Conservation (phyloP, 2,888 invertebrate species). For the Gonocerus acuteangulatus region DNA sequence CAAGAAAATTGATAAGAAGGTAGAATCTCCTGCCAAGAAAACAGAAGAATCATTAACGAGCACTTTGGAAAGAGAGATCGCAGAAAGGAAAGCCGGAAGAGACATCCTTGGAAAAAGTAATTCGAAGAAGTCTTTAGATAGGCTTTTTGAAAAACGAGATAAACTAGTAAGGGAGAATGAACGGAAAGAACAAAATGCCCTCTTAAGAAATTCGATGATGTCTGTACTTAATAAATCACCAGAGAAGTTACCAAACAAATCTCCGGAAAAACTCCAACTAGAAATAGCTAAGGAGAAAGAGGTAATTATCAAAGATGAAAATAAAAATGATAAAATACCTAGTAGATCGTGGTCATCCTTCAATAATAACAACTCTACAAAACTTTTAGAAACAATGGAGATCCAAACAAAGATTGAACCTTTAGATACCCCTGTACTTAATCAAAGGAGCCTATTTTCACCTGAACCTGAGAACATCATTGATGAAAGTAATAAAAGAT, state of each 20-base stretch:
- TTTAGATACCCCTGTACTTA: conserved; percentile 11
- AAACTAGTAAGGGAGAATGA: conserved; percentile 40
- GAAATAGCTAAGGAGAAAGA: conserved; percentile 19
- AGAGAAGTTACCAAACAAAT: conserved; percentile 19
- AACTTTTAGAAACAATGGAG: not conserved
- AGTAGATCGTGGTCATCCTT: conserved; percentile 8
- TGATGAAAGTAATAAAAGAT: conserved; percentile 7
- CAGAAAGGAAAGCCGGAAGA: conserved; percentile 43
- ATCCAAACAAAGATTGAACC: conserved; percentile 1
- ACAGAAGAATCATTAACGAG: conserved; percentile 33
- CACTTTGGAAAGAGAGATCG: conserved; percentile 45
- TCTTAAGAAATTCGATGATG: conserved; percentile 2
- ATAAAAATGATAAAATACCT: conserved; percentile 22
- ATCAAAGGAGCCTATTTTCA: conserved; percentile 31
- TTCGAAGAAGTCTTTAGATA: conserved; percentile 50
- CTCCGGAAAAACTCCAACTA: conserved; percentile 25
- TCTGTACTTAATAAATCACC: conserved; percentile 17
- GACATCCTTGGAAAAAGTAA: conserved; percentile 45
- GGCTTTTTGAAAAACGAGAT: conserved; percentile 51
- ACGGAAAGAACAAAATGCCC: conserved; percentile 29
- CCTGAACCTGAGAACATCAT: conserved; percentile 28
- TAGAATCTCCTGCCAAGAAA: conserved; percentile 40
- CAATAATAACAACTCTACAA: not conserved
- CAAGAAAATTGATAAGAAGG: conserved; percentile 52
- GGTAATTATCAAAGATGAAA: conserved; percentile 13